Conservation (phyloP, 2,888 invertebrate genomes). For the Euspilapteryx auroguttella region DNA sequence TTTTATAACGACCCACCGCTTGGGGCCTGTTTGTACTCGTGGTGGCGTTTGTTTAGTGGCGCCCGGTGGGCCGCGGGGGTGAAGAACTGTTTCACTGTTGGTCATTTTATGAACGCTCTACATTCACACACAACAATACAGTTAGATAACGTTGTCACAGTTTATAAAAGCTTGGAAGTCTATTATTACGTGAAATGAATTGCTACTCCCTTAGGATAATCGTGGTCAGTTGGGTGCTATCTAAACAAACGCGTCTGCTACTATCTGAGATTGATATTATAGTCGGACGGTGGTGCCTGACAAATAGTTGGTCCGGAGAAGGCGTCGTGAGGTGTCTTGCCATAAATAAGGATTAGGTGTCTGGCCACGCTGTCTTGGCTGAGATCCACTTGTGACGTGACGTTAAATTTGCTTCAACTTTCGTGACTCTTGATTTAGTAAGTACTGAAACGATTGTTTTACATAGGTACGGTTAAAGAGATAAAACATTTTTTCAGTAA, state of each 20-base stretch:
- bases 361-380: slow-evolving; percentile 38
- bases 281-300: slow-evolving; percentile 29
- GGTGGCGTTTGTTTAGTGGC: slow-evolving; percentile 17
- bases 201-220: slow-evolving; percentile 10
- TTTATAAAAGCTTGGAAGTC: slow-evolving; percentile 20
- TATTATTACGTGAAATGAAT: slow-evolving; percentile 18
- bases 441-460: too few relatives aligned
- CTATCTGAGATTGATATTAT: slow-evolving; percentile 41
- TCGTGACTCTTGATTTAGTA: too few relatives aligned
- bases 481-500: too few relatives aligned
- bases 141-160: slow-evolving; percentile 26
- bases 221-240: slow-evolving; percentile 15
- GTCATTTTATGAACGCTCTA: slow-evolving; percentile 31
- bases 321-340: slow-evolving; percentile 52
- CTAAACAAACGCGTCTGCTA: slow-evolving; percentile 2
- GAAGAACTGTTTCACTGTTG: slow-evolving; percentile 48
- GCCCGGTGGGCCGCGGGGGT: slow-evolving; percentile 26
- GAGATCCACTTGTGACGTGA: slow-evolving; percentile 23
- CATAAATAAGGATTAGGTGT: slow-evolving; percentile 57
- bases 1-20: slow-evolving; percentile 23
- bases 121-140: slow-evolving; percentile 22
- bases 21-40: slow-evolving; percentile 15
- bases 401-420: too few relatives aligned
- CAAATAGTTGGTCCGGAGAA: slow-evolving; percentile 47
- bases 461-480: too few relatives aligned